phyloP scores from a whole-genome alignment of 2,888 invertebrate genomes.

The Seira ritae region DNA sequence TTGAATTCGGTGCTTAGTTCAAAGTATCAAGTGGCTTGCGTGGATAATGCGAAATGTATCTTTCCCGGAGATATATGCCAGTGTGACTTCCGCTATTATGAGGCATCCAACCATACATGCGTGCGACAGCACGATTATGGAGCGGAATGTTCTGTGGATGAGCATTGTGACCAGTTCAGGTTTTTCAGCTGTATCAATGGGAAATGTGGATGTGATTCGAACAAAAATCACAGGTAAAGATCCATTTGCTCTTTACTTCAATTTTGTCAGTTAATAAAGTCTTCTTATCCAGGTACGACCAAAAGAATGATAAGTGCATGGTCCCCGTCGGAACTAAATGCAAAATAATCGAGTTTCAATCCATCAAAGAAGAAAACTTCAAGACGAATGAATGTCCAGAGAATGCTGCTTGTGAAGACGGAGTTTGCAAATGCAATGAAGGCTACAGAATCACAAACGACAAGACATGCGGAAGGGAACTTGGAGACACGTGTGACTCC shows the following conservation, averaged over 20 bases:
- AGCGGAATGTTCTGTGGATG: slow-evolving; percentile 51
- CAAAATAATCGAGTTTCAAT: slow-evolving; percentile 55
- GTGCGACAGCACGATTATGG: slow-evolving; percentile 61
- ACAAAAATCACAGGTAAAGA: slow-evolving; percentile 61
- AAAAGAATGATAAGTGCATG: slow-evolving; percentile 63
- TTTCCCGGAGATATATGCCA: slow-evolving; percentile 64
- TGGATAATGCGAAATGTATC: slow-evolving; percentile 62
- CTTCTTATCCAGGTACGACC: no score
- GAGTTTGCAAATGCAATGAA: slow-evolving; percentile 54
- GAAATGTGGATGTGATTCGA: slow-evolving; percentile 58
- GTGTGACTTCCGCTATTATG: slow-evolving; percentile 66
- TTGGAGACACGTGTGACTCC: slow-evolving; percentile 57
- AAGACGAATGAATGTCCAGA: slow-evolving; percentile 64
- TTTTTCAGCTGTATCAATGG: slow-evolving; percentile 61
- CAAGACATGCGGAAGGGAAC: slow-evolving; percentile 60
- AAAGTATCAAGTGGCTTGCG: slow-evolving; percentile 59
- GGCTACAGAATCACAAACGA: slow-evolving; percentile 59
- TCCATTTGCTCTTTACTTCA: no score
- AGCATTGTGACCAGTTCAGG: slow-evolving; percentile 64
- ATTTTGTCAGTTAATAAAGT: no score
- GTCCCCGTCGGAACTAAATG: slow-evolving; percentile 53
- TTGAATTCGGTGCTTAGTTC: slow-evolving; percentile 39
- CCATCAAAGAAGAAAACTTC: slow-evolving; percentile 59
- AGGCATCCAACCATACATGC: slow-evolving; percentile 56
- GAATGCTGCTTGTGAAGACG: slow-evolving; percentile 52